Evolutionary conservation across 2,797 vertebrate genomes (phyloP).

Genomic region (Hemitrygon akajei): DNA sequence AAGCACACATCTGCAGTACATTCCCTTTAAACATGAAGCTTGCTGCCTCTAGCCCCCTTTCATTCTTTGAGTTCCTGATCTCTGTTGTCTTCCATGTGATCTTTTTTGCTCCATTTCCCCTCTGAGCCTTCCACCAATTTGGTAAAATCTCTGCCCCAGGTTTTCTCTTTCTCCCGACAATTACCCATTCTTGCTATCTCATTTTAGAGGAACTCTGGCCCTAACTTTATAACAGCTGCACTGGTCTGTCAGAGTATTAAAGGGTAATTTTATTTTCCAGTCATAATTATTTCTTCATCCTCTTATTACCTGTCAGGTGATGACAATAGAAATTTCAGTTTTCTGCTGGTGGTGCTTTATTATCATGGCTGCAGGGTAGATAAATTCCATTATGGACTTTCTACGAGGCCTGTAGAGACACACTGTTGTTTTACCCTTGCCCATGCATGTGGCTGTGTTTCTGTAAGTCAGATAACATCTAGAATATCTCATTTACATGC

Average conservation of each 20-base stretch:
- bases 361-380: slow-evolving; percentile 19
- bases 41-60: no score
- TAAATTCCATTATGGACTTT: slow-evolving; percentile 9
- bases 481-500: slow-evolving; percentile 7
- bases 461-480: slow-evolving; percentile 10
- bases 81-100: no score
- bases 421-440: neutral
- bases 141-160: no score
- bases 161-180: neutral
- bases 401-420: neutral
- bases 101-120: no score
- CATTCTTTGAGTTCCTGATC: no score
- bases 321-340: slow-evolving; percentile 28
- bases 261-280: slow-evolving; percentile 33
- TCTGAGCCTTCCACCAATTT: no score
- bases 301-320: slow-evolving; percentile 33
- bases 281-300: slow-evolving; percentile 36
- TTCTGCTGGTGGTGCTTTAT: neutral
- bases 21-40: no score
- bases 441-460: neutral
- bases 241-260: neutral
- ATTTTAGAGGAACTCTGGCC: neutral
- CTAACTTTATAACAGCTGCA: neutral
- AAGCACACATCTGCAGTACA: no score
- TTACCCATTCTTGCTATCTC: neutral